Conservation (phyloP, 2,888 invertebrate species). For the Penaeus monodon region DNA sequence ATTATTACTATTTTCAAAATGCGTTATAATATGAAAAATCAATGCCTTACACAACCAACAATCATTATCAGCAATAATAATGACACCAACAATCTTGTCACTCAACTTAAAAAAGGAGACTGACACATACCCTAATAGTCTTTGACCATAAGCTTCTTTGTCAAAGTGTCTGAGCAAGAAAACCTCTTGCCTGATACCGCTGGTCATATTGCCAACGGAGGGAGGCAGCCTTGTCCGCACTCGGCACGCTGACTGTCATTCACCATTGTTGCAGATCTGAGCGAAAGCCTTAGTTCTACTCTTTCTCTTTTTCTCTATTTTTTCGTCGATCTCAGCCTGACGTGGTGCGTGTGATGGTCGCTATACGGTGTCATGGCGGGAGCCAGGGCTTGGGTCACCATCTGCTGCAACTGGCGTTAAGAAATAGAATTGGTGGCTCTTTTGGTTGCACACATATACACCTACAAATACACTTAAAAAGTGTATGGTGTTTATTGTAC, state of each 20-base stretch:
- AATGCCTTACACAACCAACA: conserved; percentile 14
- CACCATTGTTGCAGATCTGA: too few relatives aligned
- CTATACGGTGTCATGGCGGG: conserved; percentile 82
- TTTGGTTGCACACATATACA: too few relatives aligned
- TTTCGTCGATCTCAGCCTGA: too few relatives aligned
- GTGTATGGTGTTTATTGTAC: too few relatives aligned
- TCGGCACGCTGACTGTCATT: conserved; percentile 80
- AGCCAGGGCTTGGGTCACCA: conserved; percentile 72
- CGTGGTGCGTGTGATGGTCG: conserved; percentile 88
- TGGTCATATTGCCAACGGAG: conserved; percentile 87
- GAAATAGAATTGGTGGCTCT: too few relatives aligned
- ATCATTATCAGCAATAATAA: conserved; percentile 13
- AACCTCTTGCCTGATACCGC: conserved; percentile 92
- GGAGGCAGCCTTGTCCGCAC: conserved; percentile 90
- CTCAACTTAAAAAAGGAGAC: neutral
- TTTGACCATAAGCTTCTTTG: conserved; percentile 97
- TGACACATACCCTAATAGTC: conserved; percentile 81
- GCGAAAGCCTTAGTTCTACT: too few relatives aligned
- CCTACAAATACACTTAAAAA: too few relatives aligned
- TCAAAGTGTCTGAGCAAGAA: conserved; percentile 97
- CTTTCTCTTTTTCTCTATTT: too few relatives aligned
- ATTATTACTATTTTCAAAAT: too few relatives aligned
- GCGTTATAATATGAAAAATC: conserved; percentile 2
- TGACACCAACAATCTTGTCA: too few relatives aligned
- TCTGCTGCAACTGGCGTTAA: conserved; percentile 42